Evolutionary conservation across 2,113 vertebrate species (phyloP), one percentile per base, ranked within the genome.

Genomic region (Noctilio leporinus): DNA sequence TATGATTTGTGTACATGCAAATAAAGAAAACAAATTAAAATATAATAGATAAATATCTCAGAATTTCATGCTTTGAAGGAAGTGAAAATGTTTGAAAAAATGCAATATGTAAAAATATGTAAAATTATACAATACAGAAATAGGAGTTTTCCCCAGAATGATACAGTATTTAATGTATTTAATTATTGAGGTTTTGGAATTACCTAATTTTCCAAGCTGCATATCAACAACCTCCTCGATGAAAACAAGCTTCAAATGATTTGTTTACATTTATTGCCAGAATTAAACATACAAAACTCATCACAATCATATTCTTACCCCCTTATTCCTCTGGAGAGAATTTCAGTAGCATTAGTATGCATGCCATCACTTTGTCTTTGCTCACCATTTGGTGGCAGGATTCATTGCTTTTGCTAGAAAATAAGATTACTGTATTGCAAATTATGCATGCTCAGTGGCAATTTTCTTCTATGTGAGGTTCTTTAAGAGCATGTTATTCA

Each of bases 391-490:
- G 26, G 40, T 92, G 72, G 88, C 67, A 96, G 88, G 55, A 94
- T 92, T 72, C 72, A 69, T 88, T 92, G 70, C 30, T 89, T 91
- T 96, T 87, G 45, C 76, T 86, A 64, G 59, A 90, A 95, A 95
- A 81, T 90, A 49, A 88, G 84, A 94, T 95, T 90, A 69, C 47
- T 75, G 1, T 57, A 86, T 38, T 77, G 57, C 59, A 92, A 91
- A 95, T 95, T 90, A 94, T 94, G 64, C 87, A 89, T 84, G 38
- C 51, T 84, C 78, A 65, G 84, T 89, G 93, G 75, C 53, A 92
- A 62, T 90, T 92, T 88, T 81, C 77, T 24, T 95, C 59, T 86
- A n/a, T 82, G 47, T 87, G 62, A 96, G 9, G 9, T 84, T 91
- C 64, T 96, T 72, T 90, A 90, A 69, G 85, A 82, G 30, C 14